Conservation (phyloP, 2,888 invertebrate species). For the Tridacna crocea region DNA sequence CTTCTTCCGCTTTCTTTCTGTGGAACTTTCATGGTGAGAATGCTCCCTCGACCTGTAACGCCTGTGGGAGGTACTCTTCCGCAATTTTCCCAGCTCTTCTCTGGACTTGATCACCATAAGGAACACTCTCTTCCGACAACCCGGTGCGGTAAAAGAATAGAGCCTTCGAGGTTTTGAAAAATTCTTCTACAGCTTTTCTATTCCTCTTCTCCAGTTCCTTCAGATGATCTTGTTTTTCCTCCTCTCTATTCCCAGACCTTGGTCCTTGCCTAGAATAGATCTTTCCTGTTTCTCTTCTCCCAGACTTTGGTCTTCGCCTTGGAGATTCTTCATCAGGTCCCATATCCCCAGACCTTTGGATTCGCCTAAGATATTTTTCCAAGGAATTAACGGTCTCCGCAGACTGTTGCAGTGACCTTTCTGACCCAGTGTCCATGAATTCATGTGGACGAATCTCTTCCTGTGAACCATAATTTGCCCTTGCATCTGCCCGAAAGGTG, state of each 20-base stretch:
- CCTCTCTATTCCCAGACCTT: not conserved
- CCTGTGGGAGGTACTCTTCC: not conserved
- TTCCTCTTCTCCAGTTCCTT: not conserved
- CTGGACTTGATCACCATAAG: not conserved
- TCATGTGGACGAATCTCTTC: constrained; percentile 3
- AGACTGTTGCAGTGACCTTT: not conserved
- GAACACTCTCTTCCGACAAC: not conserved
- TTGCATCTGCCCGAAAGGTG: not conserved
- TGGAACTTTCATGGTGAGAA: not conserved
- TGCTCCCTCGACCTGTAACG: not conserved
- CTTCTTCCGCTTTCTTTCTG: not conserved
- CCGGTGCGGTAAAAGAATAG: not conserved
- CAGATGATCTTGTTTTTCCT: not conserved
- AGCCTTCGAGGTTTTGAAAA: not conserved
- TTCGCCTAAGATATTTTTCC: not conserved
- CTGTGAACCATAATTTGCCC: not conserved
- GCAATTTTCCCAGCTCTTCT: not conserved
- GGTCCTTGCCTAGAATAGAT: not conserved
- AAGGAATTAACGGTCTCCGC: not conserved
- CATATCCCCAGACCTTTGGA: not conserved
- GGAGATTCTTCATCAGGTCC: not conserved
- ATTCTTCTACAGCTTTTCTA: not conserved
- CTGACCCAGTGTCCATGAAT: not conserved
- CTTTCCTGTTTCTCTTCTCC: not conserved
- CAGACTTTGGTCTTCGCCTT: not conserved